Conservation (phyloP, 2,113 vertebrate genomes). For the Rhineura floridana region DNA sequence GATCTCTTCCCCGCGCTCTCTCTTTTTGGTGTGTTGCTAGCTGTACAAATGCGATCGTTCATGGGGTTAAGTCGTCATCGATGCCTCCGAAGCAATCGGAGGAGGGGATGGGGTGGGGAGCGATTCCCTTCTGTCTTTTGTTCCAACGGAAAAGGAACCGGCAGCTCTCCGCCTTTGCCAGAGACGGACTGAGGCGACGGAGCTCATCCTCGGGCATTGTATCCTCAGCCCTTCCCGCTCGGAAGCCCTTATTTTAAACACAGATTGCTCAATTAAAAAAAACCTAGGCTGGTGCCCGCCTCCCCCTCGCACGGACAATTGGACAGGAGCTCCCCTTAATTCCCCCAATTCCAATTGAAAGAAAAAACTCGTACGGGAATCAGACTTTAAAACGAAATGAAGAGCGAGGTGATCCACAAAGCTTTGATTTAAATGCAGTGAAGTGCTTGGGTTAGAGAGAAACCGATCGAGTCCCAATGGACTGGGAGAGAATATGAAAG, state of each 20-base stretch:
- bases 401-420: too few species aligned
- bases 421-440: background rate
- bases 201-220: background rate
- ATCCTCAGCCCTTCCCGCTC: background rate
- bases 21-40: too few species aligned
- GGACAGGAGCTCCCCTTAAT: too few species aligned
- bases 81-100: background rate
- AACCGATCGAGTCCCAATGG: background rate
- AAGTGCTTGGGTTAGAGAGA: background rate
- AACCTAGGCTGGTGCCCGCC: background rate
- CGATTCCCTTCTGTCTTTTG: background rate
- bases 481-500: background rate
- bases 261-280: background rate
- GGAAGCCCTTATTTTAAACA: background rate
- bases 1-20: too few species aligned
- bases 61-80: too few species aligned
- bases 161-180: background rate
- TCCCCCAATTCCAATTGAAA: background rate
- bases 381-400: background rate
- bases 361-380: too few species aligned
- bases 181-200: background rate
- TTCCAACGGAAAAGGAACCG: background rate
- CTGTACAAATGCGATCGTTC: too few species aligned
- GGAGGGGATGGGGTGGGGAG: rapidly evolving
- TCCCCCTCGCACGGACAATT: too few species aligned